Percentiles rank a stretch among this genome's conserved stretches.
Evolutionary conservation across 2,113 vertebrate species (phyloP).

Genomic region (Carassius auratus): DNA sequence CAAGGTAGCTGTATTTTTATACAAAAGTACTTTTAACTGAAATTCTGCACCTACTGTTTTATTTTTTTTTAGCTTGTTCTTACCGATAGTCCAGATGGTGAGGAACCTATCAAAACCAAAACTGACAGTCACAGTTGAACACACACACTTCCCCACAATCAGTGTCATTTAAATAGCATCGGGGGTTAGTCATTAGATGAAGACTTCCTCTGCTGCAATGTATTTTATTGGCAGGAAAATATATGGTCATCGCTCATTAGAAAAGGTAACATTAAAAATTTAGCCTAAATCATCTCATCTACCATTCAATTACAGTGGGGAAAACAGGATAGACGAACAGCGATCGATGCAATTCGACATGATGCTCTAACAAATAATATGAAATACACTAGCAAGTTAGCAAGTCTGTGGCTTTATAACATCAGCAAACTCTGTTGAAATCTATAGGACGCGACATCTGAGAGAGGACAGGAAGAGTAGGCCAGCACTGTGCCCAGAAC

Average conservation of each 20-base stretch:
- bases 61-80: neutral
- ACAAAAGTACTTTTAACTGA: neutral
- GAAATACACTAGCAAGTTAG: conserved; percentile 41
- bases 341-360: neutral
- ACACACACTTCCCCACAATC: neutral
- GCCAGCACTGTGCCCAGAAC: conserved; percentile 36
- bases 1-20: neutral
- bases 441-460: conserved; percentile 40
- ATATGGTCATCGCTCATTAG: conserved; percentile 6
- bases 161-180: conserved; percentile 27
- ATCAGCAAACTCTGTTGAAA: conserved; percentile 42
- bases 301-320: conserved; percentile 20
- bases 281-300: conserved; percentile 31
- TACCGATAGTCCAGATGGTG: conserved; percentile 18
- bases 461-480: conserved; percentile 2
- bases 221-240: conserved; percentile 25
- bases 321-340: conserved; percentile 33
- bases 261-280: conserved; percentile 42
- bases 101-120: conserved; percentile 20
- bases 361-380: conserved; percentile 31
- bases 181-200: conserved; percentile 12
- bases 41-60: too few relatives aligned
- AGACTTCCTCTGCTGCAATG: conserved; percentile 9
- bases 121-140: conserved; percentile 10
- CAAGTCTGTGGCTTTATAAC: conserved; percentile 51